Evolutionary conservation across 2,888 invertebrate genomes (phyloP).

Genomic region (Ectropis crepuscularia): DNA sequence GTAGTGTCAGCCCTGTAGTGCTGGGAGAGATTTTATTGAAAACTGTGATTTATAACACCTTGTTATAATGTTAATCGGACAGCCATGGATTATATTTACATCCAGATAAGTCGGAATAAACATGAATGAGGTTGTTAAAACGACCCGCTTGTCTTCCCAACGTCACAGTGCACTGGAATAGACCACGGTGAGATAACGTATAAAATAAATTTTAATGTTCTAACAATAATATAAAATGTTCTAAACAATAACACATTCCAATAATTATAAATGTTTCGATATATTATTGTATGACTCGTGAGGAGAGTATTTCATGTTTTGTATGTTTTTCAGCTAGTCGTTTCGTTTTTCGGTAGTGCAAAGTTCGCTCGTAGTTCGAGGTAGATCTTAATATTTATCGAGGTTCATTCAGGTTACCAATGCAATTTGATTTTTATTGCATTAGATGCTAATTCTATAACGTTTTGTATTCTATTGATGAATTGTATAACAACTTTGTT

Average conservation of each 20-base stretch:
- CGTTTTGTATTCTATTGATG: too few species aligned
- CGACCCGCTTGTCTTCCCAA: neutral
- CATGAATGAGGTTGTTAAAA: conserved; percentile 9
- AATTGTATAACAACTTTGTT: too few species aligned
- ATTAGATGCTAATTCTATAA: too few species aligned
- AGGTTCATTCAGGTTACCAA: too few species aligned
- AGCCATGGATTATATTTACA: conserved; percentile 5
- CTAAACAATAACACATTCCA: neutral
- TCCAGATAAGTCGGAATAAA: conserved; percentile 5
- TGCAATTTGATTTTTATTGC: too few species aligned
- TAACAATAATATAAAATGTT: conserved; percentile 2
- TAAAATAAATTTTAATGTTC: neutral
- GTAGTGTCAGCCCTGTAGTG: neutral
- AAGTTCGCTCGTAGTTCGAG: too few species aligned
- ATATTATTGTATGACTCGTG: too few species aligned
- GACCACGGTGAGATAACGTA: conserved; percentile 10
- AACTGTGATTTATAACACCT: conserved; percentile 10
- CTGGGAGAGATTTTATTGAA: neutral
- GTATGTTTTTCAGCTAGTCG: too few species aligned
- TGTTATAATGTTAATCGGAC: conserved; percentile 13
- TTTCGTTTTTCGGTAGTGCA: too few species aligned
- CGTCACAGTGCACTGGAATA: conserved; percentile 9
- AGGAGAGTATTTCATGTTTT: too few species aligned
- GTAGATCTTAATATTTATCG: too few species aligned
- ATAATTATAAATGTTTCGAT: neutral